These are phyloP conservation scores for Thymelicus acteon DNA, from an alignment of 2,888 invertebrate genomes.

Conservation along the genomic window DNA sequence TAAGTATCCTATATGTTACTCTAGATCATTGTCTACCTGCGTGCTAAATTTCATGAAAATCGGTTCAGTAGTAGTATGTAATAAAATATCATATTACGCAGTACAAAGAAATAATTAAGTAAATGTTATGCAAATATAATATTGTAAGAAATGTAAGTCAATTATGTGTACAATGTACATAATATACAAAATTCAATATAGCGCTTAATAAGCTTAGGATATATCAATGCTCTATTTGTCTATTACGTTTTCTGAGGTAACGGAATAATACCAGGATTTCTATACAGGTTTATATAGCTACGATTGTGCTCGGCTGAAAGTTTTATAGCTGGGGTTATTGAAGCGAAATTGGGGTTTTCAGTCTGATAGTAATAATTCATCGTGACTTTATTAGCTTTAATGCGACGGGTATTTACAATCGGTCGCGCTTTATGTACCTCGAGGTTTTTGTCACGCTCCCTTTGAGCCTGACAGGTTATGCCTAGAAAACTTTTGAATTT, in stretches of 20 bases:
- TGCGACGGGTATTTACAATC: constrained; percentile 63
- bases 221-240: background rate
- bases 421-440: constrained; percentile 54
- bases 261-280: constrained; percentile 58
- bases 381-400: constrained; percentile 73
- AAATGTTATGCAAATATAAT: no score
- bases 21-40: no score
- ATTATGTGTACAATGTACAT: no score
- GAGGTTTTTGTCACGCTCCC: constrained; percentile 43
- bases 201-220: no score
- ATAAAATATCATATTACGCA: no score
- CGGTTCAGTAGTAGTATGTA: no score
- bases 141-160: no score
- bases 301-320: constrained; percentile 65
- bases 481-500: constrained; percentile 35
- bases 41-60: no score
- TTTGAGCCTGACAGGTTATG: background rate
- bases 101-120: no score
- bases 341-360: constrained; percentile 65
- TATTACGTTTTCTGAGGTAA: constrained; percentile 54
- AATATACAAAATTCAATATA: no score
- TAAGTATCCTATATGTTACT: no score
- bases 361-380: constrained; percentile 72
- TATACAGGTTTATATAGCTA: constrained; percentile 66
- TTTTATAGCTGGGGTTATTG: constrained; percentile 68